phyloP scores from a whole-genome alignment of 2,113 vertebrate species.

The Ctenomys sociabilis region DNA sequence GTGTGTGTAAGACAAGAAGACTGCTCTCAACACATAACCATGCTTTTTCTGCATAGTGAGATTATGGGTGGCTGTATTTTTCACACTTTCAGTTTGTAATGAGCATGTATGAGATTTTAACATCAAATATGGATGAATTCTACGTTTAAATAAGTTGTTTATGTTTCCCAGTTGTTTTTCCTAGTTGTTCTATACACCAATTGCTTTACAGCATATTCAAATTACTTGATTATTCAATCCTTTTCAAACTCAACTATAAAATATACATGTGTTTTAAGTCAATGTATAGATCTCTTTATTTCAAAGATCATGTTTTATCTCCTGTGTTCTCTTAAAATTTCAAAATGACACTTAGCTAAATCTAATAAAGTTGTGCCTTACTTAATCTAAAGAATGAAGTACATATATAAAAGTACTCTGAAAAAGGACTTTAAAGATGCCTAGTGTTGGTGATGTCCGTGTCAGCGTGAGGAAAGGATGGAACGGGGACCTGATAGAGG shows the following conservation, averaged over 20 bases:
- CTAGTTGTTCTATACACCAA: neutral
- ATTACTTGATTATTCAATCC: conserved; percentile 4
- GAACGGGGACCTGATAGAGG: neutral
- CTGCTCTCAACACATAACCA: neutral
- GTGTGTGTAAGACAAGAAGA: neutral
- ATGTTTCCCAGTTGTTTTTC: conserved; percentile 2
- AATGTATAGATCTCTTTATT: conserved; percentile 46
- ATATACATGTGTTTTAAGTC: neutral
- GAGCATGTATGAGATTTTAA: conserved; percentile 41
- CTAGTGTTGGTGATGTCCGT: neutral
- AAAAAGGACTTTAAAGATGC: conserved; percentile 41
- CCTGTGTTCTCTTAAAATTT: conserved; percentile 54
- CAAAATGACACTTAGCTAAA: conserved; percentile 67
- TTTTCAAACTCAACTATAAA: neutral
- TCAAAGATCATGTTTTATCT: conserved; percentile 51
- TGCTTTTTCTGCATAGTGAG: neutral
- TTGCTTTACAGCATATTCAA: neutral
- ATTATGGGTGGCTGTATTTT: conserved; percentile 42
- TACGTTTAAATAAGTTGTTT: conserved; percentile 21
- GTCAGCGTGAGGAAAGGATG: neutral
- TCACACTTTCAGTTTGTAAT: neutral
- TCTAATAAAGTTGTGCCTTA: conserved; percentile 56
- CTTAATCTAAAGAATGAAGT: conserved; percentile 50
- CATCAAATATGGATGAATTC: neutral
- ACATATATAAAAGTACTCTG: conserved; percentile 45